Percentiles rank a stretch among this genome's conserved stretches.
Conservation (phyloP, 1,140 invertebrate genomes). For the Euglossa dilemma region DNA sequence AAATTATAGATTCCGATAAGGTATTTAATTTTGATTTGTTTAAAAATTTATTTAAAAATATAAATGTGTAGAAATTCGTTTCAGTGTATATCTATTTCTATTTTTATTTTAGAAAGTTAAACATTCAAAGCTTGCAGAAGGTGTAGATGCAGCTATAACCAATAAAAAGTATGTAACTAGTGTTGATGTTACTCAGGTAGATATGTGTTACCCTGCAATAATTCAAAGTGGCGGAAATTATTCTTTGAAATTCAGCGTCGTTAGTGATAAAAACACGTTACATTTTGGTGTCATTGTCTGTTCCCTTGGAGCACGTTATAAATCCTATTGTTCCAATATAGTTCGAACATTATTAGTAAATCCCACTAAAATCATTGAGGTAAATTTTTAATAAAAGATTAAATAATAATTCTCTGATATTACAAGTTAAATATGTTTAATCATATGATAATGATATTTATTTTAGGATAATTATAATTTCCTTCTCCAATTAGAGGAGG, state of each 20-base stretch:
- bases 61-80: neutral
- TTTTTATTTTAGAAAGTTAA: slow-evolving; percentile 91
- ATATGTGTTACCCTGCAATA: slow-evolving; percentile 99
- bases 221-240: slow-evolving; percentile 99
- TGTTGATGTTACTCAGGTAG: slow-evolving; percentile 93
- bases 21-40: slow-evolving; percentile 81
- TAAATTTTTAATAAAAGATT: slow-evolving; percentile 75
- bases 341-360: slow-evolving; percentile 98
- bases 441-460: neutral
- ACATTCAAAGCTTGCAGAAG: slow-evolving; percentile 97
- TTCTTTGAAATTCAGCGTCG: slow-evolving; percentile 97
- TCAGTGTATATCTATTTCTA: neutral
- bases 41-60: slow-evolving; percentile 15
- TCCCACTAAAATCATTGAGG: slow-evolving; percentile 90
- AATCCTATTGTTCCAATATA: slow-evolving; percentile 99
- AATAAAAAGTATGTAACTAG: slow-evolving; percentile 97
- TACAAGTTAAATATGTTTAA: neutral
- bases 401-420: neutral
- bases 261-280: slow-evolving; percentile 95
- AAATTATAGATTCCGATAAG: slow-evolving; percentile 98
- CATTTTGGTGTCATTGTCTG: slow-evolving; percentile 99
- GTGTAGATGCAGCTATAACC: slow-evolving; percentile 93
- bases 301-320: slow-evolving; percentile 96
- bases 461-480: slow-evolving; percentile 95
- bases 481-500: slow-evolving; percentile 94